Evolutionary conservation across 2,113 vertebrate species (phyloP).

Genomic region (Meriones unguiculatus): DNA sequence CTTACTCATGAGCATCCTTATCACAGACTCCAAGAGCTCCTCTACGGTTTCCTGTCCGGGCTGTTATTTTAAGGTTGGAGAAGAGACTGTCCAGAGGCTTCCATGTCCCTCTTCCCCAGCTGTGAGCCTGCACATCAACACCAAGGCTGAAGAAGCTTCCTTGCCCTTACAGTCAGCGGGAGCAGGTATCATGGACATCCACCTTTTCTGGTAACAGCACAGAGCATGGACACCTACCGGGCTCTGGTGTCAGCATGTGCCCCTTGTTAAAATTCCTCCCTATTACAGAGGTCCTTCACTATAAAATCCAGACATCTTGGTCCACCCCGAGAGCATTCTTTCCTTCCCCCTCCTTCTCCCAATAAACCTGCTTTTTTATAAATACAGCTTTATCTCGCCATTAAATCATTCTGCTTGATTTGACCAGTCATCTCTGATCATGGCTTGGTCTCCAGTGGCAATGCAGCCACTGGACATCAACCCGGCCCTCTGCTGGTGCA

Average conservation of each 20-base stretch:
- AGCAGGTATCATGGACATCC: neutral
- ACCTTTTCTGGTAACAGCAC: neutral
- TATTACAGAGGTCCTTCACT: too few species aligned
- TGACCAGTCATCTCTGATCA: neutral
- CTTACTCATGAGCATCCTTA: neutral
- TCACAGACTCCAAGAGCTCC: neutral
- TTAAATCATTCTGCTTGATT: too few species aligned
- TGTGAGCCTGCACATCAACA: neutral
- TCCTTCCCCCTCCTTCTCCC: too few species aligned
- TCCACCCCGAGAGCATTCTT: too few species aligned
- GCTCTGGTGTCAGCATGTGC: neutral
- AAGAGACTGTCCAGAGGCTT: neutral
- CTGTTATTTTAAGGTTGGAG: neutral
- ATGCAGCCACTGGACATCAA: neutral
- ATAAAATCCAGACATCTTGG: too few species aligned
- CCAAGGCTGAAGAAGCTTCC: neutral
- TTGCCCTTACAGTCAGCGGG: neutral
- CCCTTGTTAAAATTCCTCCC: neutral
- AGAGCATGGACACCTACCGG: neutral
- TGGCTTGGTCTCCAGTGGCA: neutral
- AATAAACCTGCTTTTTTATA: too few species aligned
- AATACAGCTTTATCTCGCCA: too few species aligned
- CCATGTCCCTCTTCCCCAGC: neutral
- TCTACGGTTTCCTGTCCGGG: neutral
- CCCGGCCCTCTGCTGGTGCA: neutral